Conservation (phyloP, 2,888 invertebrate species). For the Clepsis dumicolana region DNA sequence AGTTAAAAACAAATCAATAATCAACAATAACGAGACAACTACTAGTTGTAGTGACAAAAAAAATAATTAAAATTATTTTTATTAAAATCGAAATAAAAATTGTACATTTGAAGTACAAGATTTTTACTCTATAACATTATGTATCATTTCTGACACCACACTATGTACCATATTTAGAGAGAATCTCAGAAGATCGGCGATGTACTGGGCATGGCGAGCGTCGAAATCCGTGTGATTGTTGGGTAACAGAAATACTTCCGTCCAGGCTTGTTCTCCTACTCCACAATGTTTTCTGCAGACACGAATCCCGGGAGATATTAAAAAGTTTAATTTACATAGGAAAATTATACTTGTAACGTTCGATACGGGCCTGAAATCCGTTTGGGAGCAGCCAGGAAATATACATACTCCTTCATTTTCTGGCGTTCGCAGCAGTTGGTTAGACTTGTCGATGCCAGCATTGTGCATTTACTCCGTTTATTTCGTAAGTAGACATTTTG, state of each 20-base stretch:
- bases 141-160: not conserved
- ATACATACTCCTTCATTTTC: constrained; percentile 13
- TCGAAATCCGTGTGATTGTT: not conserved
- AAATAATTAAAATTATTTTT: too few species aligned
- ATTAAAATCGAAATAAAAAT: too few species aligned
- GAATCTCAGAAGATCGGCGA: constrained; percentile 3
- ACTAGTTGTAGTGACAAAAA: too few species aligned
- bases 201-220: not conserved
- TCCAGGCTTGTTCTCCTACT: constrained; percentile 4
- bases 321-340: constrained; percentile 2
- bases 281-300: constrained; percentile 1
- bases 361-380: constrained; percentile 2
- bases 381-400: constrained; percentile 11
- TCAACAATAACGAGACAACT: too few species aligned
- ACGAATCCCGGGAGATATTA: not conserved
- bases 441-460: too few species aligned
- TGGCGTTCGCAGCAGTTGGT: too few species aligned
- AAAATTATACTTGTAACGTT: not conserved
- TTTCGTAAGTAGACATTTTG: too few species aligned
- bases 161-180: not conserved
- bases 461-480: too few species aligned
- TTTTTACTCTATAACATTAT: not conserved
- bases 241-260: not conserved
- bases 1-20: too few species aligned
- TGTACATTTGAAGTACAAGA: too few species aligned